A percentile compares a stretch with the other conserved stretches of the same genome.
Evolutionary conservation across 2,888 invertebrate species (phyloP).

Genomic region (Congeria kusceri): DNA sequence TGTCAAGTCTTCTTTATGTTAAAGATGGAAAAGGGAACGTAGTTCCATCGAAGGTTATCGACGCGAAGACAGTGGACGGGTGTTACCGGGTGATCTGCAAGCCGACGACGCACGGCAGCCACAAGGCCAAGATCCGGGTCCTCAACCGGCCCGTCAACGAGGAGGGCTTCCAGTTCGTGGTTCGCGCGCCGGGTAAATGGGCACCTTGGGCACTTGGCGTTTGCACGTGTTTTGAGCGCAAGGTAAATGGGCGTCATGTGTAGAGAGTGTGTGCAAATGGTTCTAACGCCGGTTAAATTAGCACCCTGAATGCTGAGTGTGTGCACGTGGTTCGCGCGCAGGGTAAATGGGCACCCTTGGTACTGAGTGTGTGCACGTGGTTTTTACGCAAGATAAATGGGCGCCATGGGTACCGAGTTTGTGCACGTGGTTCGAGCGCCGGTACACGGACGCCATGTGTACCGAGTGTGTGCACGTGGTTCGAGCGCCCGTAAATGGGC

Average conservation of each 20-base stretch:
- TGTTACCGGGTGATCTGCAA: conserved; percentile 67
- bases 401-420: no score
- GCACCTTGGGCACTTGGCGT: background rate
- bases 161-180: conserved; percentile 65
- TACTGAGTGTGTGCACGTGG: no score
- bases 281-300: no score
- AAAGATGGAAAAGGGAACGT: conserved; percentile 61
- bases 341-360: conserved; percentile 43
- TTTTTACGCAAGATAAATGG: no score
- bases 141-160: conserved; percentile 64
- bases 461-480: no score
- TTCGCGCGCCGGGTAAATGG: conserved; percentile 65
- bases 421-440: no score
- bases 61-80: conserved; percentile 67
- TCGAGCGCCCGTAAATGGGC: no score
- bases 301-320: conserved; percentile 65
- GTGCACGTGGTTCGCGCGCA: conserved; percentile 63
- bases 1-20: no score
- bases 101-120: conserved; percentile 59
- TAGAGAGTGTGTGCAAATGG: no score
- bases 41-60: conserved; percentile 55
- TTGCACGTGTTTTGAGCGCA: no score
- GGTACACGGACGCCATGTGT: no score
- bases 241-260: no score
- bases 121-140: conserved; percentile 59